Evolutionary conservation across 2,797 vertebrate genomes (phyloP).

Genomic region (Aphelocoma californica): DNA sequence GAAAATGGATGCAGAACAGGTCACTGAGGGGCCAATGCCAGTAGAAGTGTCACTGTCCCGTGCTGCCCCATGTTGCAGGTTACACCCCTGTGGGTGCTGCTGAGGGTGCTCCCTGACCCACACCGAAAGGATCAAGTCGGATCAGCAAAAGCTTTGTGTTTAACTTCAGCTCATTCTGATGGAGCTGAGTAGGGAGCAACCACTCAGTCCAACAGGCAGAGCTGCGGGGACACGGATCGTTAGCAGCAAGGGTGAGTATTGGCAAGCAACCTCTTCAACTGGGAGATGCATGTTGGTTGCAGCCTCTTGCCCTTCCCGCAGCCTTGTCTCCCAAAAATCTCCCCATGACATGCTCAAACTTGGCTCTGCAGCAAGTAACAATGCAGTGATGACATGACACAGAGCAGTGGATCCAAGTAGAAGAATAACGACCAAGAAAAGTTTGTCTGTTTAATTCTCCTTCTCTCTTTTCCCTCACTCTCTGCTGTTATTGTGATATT

Average conservation of each 20-base stretch:
- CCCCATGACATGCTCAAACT: accelerated
- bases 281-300: neutral
- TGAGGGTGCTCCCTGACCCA: neutral
- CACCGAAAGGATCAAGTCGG: neutral
- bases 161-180: neutral
- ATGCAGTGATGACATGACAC: neutral
- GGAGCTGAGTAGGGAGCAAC: neutral
- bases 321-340: neutral
- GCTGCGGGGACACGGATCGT: neutral
- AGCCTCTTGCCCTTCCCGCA: neutral
- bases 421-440: neutral
- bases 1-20: neutral
- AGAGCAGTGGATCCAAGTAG: neutral
- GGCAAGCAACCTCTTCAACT: neutral
- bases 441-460: neutral
- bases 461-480: neutral
- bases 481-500: neutral
- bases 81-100: neutral
- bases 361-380: neutral
- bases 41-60: neutral
- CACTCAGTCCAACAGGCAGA: neutral
- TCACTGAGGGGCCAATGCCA: neutral
- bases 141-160: neutral
- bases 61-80: neutral
- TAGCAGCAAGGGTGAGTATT: accelerated